Conservation (phyloP, 2,113 vertebrate species). For the Antechinus flavipes region DNA sequence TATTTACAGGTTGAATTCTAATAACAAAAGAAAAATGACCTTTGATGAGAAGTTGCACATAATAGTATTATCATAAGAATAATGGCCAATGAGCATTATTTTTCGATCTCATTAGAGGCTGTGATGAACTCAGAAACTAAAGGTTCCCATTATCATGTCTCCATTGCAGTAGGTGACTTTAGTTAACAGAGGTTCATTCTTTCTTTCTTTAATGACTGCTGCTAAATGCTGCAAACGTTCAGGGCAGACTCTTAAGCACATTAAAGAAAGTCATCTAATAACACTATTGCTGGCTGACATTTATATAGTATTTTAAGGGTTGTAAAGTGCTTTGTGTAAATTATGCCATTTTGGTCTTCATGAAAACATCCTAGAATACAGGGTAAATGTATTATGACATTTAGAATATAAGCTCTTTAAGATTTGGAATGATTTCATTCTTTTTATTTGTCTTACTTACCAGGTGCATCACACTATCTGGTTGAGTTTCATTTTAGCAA, state of each 20-base stretch:
- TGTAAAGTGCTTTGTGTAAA: not conserved
- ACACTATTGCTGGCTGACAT: not conserved
- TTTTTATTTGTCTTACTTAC: not conserved
- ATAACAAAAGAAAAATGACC: not conserved
- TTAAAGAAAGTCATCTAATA: slow-evolving; percentile 48
- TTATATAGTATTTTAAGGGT: not conserved
- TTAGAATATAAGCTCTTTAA: not conserved
- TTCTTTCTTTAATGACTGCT: slow-evolving; percentile 58
- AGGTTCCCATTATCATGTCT: slow-evolving; percentile 24
- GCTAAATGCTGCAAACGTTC: slow-evolving; percentile 53
- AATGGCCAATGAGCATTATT: slow-evolving; percentile 68
- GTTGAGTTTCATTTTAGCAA: not conserved
- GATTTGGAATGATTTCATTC: not conserved
- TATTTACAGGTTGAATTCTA: slow-evolving; percentile 5
- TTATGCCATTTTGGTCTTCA: not conserved
- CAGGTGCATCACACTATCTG: not conserved
- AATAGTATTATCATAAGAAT: slow-evolving; percentile 48
- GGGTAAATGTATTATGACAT: not conserved
- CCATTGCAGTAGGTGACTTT: slow-evolving; percentile 48
- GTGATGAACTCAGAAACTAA: slow-evolving; percentile 48
- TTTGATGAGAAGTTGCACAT: not conserved
- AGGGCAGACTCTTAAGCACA: not conserved
- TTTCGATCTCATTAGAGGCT: slow-evolving; percentile 58
- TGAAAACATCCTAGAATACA: not conserved
- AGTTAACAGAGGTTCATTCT: slow-evolving; percentile 65